phyloP scores from a whole-genome alignment of 1,140 invertebrate species.

The Thalassaphorura encarpata region DNA sequence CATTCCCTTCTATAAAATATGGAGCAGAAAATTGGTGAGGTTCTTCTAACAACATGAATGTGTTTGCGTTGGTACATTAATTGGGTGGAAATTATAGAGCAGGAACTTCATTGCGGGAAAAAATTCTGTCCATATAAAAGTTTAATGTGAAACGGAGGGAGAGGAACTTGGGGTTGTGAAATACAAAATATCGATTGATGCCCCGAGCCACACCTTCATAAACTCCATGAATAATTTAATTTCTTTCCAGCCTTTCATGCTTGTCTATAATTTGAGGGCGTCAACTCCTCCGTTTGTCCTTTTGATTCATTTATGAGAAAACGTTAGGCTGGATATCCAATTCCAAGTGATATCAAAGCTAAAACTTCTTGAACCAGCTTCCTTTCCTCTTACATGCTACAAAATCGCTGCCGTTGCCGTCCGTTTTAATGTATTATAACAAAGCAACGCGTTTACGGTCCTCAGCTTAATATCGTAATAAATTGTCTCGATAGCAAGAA shows the following conservation, averaged over 20 bases:
- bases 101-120: constrained; percentile 20
- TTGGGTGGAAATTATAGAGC: constrained; percentile 34
- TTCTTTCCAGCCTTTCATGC: constrained; percentile 16
- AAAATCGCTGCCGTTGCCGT: too few species aligned
- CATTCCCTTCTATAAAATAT: background rate
- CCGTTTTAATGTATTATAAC: too few species aligned
- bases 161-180: background rate
- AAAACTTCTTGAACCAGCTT: too few species aligned
- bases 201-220: constrained; percentile 33
- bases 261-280: constrained; percentile 34
- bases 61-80: constrained; percentile 17
- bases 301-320: too few species aligned
- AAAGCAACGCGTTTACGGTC: too few species aligned
- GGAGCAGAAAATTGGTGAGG: background rate
- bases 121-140: constrained; percentile 27
- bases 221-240: constrained; percentile 35
- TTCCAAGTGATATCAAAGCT: too few species aligned
- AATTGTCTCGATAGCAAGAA: too few species aligned
- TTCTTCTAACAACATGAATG: background rate
- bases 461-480: too few species aligned
- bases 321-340: too few species aligned
- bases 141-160: background rate
- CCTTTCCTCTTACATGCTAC: too few species aligned
- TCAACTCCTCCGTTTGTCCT: constrained; percentile 33
- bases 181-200: constrained; percentile 30